phyloP scores from a whole-genome alignment of 2,888 invertebrate species.

The Synanthedon myopaeformis region DNA sequence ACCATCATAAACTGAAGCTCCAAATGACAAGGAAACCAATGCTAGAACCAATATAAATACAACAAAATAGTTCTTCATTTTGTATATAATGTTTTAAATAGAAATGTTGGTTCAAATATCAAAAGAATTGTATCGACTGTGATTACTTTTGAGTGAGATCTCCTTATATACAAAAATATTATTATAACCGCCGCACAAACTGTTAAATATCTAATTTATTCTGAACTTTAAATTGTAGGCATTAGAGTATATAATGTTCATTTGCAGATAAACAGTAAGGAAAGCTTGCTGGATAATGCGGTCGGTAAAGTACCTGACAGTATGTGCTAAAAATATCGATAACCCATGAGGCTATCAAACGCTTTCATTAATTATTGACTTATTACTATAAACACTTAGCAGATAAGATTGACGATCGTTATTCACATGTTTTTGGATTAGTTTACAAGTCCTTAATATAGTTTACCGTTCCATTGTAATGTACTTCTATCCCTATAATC shows the following conservation, averaged over 20 bases:
- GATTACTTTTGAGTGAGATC: neutral
- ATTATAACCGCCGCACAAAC: no score
- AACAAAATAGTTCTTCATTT: conserved; percentile 1
- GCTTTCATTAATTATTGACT: no score
- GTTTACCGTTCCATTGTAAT: no score
- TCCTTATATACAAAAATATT: neutral
- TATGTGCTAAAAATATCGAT: neutral
- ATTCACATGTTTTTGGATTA: no score
- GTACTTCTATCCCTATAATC: no score
- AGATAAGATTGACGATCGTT: no score
- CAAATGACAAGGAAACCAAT: neutral
- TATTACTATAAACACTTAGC: no score
- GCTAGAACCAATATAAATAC: neutral
- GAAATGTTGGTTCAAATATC: neutral
- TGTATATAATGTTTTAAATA: neutral
- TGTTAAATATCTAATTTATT: neutral
- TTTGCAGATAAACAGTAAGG: no score
- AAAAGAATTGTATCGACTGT: neutral
- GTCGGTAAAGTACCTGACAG: neutral
- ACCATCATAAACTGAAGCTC: neutral
- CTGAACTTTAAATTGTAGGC: no score
- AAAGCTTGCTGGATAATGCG: neutral
- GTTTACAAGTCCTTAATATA: no score
- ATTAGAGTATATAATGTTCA: no score
- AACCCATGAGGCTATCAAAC: neutral